Evolutionary conservation across 2,797 vertebrate species (phyloP).

Genomic region (Lacerta viridis): DNA sequence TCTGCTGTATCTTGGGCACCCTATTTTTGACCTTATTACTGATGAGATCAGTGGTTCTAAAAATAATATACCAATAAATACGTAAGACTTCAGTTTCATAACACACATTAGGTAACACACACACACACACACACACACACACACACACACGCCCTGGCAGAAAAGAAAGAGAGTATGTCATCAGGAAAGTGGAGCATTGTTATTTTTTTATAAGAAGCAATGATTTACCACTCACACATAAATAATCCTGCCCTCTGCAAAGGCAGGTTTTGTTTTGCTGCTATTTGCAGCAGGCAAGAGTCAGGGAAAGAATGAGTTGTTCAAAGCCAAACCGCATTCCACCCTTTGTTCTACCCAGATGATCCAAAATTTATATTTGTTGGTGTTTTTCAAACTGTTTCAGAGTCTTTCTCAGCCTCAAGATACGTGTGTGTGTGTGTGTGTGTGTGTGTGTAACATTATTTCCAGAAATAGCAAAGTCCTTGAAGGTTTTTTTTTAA

Average conservation of each 20-base stretch:
- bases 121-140: not conserved
- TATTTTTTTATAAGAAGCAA: constrained; percentile 54
- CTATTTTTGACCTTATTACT: not conserved
- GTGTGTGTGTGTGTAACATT: not conserved
- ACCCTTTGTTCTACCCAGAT: constrained; percentile 52
- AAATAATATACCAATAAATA: constrained; percentile 36
- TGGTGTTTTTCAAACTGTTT: constrained; percentile 55
- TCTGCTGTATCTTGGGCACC: not conserved
- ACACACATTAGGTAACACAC: constrained; percentile 39
- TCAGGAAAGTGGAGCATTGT: constrained; percentile 44
- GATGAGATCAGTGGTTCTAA: constrained; percentile 47
- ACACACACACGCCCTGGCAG: not conserved
- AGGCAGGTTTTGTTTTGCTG: constrained; percentile 48
- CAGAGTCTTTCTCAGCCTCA: constrained; percentile 35
- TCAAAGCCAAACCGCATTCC: constrained; percentile 35
- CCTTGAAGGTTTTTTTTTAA: not conserved
- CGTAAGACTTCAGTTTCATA: constrained; percentile 47
- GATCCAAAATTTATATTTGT: constrained; percentile 48
- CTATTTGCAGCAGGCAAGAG: constrained; percentile 55
- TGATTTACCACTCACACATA: constrained; percentile 60
- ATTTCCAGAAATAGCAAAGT: not conserved
- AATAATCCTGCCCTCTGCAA: constrained; percentile 50
- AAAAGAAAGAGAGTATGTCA: constrained; percentile 61
- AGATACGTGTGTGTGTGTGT: constrained; percentile 6
- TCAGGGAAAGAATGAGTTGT: constrained; percentile 47